Evolutionary conservation across 64 coral and sea anemone genomes (phyloP), one percentile per base, ranked within the genome.

Genomic region (Porites australiensis): DNA sequence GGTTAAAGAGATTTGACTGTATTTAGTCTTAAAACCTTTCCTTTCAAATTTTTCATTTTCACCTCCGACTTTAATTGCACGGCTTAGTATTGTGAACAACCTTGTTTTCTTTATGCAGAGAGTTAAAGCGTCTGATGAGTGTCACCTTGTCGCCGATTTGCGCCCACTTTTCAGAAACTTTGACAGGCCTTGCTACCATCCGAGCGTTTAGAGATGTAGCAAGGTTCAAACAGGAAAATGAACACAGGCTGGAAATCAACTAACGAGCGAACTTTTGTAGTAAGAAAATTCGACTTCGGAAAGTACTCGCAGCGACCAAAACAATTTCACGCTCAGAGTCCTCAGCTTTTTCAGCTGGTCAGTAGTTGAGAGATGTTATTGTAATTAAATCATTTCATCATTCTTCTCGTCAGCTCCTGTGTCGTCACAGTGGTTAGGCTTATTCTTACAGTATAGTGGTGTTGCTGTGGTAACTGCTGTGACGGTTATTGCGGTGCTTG

Each of bases 391-490:
- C 16, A 79, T 16, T 67, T 2, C 3, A 37, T 23, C 69, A 13
- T 16, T 45, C 53, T 70, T 67, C 54, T 19, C 65, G n/a, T 27
- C 79, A 98, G 96, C 89, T 8, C 77, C 96, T 72, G 97, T 87
- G 44, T 94, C 97, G 37, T 95, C 94, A 14, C 94, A 96, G 65
- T 98, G 97, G 97, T 60, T 98, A 11, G 75, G 94, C n/a, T 75
- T 98, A 74, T 95, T 92, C 75, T 65, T 98, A 19, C 97, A 98
- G 77, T 88, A 93, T 47, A 73, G 96, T 48, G 97, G 97, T 15
- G 97, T 98, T 89, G 97, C 94, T 9, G 96, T 98, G 94, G 89
- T 96, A 71, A 96, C 97, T 50, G 91, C 87, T 49, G 97, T 98
- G 64, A 81, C 97, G 4, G 96, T 98, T 44, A 95, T 98, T 64